Evolutionary conservation across 2,888 invertebrate species (phyloP), one percentile per base, ranked within the genome.

Genomic region (Trypoxylon attenuatum): DNA sequence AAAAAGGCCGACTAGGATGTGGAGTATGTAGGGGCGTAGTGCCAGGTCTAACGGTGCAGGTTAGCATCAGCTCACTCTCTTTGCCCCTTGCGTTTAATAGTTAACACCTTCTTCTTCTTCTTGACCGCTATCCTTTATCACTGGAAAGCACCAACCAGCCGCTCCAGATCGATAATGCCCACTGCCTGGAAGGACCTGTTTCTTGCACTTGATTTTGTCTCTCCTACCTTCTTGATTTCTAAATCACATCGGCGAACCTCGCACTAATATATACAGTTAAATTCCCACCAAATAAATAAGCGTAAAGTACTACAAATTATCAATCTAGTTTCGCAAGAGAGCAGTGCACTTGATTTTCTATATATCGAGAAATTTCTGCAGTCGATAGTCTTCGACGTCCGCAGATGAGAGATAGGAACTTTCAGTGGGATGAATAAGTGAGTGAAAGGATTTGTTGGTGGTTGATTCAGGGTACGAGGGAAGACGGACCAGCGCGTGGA

Each of bases 401-500:
- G n/a, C n/a, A 33, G 10, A 33, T 10, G 1, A 33, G 2, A 33
- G 13, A 4, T 33, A 33, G 33, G 33, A n/a, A 10, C 4, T 1
- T 33, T 6, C n/a, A 10, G 13, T 33, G 13, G 10, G 33, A 33
- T 10, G 33, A 33, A 33, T 33, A 13, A 33, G 13, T 33, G 33
- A 33, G 33, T 33, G 33, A 33, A 33, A 33, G n/a, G n/a, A n/a
- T 33, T n/a, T n/a, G n/a, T n/a, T n/a, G n/a, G n/a, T n/a, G n/a
- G n/a, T n/a, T 29, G 10, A 6, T 46, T 49, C 94, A 97, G 88
- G 95, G 95, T 78, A 96, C 96, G 52, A 93, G 95, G 83, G 95
- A 95, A 74, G 94, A 94, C 21, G 96, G 97, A 42, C 93, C 97
- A 58, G 97, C 97, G 0, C 90, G 94, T 46, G 94, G 96, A 79